A percentile compares a stretch with the other conserved stretches of the same genome.
Evolutionary conservation across 2,797 vertebrate genomes (phyloP).

Genomic region (Melopsittacus undulatus): DNA sequence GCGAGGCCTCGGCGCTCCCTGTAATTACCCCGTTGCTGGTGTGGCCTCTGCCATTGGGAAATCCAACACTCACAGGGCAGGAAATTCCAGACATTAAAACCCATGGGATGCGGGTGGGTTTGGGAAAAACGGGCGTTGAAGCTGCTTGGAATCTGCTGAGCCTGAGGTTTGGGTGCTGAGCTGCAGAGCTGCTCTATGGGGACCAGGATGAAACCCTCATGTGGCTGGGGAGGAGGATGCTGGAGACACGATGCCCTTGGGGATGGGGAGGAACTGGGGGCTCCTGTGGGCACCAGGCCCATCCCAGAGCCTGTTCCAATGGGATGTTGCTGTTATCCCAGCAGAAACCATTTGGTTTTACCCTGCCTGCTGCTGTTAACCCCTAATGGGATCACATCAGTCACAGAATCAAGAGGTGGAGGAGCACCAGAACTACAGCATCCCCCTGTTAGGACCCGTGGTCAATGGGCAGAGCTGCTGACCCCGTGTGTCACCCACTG

Average conservation of each 20-base stretch:
- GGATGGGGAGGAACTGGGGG: neutral
- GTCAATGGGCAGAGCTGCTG: neutral
- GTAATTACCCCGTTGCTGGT: slow-evolving; percentile 38
- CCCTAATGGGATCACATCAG: rapidly evolving
- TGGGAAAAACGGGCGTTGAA: neutral
- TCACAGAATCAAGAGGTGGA: rapidly evolving
- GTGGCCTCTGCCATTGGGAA: slow-evolving; percentile 18
- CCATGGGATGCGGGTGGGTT: neutral
- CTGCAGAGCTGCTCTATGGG: rapidly evolving
- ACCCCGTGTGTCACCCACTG: rapidly evolving
- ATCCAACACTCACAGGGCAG: slow-evolving; percentile 52
- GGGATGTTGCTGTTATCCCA: too few species aligned
- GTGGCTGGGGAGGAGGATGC: neutral
- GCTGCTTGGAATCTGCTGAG: slow-evolving; percentile 3
- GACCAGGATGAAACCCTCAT: rapidly evolving
- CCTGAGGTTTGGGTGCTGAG: neutral
- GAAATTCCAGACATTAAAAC: slow-evolving; percentile 66
- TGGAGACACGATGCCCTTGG: rapidly evolving
- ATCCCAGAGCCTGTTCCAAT: neutral
- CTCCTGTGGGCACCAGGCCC: neutral
- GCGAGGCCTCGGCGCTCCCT: neutral
- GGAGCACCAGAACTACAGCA: neutral
- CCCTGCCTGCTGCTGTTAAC: neutral
- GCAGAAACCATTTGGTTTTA: rapidly evolving
- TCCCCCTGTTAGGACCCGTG: rapidly evolving